Evolutionary conservation across 2,113 vertebrate species (phyloP), one percentile per base, ranked within the genome.

Genomic region (Herpetotheres cachinnans): DNA sequence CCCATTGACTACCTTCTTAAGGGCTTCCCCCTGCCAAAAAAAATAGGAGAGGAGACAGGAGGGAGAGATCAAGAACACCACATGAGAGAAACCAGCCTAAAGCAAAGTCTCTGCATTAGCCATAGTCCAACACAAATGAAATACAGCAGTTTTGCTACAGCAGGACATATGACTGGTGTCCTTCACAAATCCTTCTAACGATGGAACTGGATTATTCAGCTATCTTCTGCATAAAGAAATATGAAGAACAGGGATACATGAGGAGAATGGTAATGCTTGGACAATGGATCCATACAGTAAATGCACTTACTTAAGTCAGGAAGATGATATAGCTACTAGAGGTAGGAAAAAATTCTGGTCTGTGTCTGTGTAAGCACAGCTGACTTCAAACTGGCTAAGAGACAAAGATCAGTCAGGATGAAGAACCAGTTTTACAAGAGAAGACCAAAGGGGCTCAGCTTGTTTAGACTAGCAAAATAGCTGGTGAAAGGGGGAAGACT

Each of bases 11-110:
- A 87, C 50, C 73, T 66, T 85, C 66, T 76, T 58, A 89, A 79
- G 42, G 62, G 54, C n/a, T 80, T 89, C 32, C 38, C 67, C 32
- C 32, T 74, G 96, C 94, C 95, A 93, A 86, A 89, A 95, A 89
- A 89, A 89, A 80, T 50, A 95, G 58, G 27, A 73, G 21, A 87
- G 30, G 47, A 93, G 83, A 92, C 84, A 96, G 85, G 32, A 95
- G 73, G 58, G 49, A 91, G 58, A 95, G 61, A 95, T 94, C 89
- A 95, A 94, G 94, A 92, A 55, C 66, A 95, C 87, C 83, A 95
- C 81, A 94, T 91, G 95, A 95, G 94, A 92, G 80, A 91, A 95
- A 70, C 22, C 61, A 96, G 77, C 84, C 73, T 58, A 65, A 89
- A 93, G 82, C 44, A 70, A 92, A 95, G 62, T 61, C 56, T 56